Conservation (phyloP, 1,140 invertebrate species). For the Trachymyrmex cornetzi region DNA sequence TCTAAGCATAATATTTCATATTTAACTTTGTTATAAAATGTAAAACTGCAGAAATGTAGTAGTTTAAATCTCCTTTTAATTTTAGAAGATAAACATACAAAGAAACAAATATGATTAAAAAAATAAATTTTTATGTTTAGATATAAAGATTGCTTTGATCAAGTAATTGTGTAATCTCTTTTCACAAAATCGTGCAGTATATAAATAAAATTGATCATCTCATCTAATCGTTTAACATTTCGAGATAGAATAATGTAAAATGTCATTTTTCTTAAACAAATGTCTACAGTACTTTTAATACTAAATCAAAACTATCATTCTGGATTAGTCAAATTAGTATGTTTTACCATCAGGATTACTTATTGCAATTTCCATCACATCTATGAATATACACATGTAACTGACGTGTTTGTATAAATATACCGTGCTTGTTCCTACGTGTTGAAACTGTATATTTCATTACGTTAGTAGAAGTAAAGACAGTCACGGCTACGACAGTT, state of each 20-base stretch:
- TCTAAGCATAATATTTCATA: not conserved
- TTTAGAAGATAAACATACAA: not conserved
- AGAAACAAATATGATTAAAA: not conserved
- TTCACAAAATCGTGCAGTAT: no score
- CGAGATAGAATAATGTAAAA: not conserved
- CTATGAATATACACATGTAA: slow-evolving; percentile 11
- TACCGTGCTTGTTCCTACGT: not conserved
- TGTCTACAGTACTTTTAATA: not conserved
- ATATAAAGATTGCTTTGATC: no score
- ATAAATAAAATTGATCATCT: slow-evolving; percentile 24
- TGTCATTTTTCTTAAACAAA: not conserved
- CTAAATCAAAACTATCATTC: no score
- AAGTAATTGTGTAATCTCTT: no score
- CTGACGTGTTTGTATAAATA: slow-evolving; percentile 22
- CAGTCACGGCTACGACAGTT: not conserved
- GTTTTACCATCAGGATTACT: not conserved
- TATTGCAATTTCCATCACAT: slow-evolving; percentile 27
- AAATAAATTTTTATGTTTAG: not conserved
- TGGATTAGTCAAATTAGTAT: no score
- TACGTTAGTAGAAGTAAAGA: slow-evolving; percentile 14
- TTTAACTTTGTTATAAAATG: not conserved
- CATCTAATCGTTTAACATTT: slow-evolving; percentile 2
- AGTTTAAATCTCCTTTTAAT: not conserved
- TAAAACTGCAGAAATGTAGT: not conserved
- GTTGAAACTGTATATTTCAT: slow-evolving; percentile 34